These are phyloP conservation scores for Heliconius nattereri DNA, from an alignment of 1,140 invertebrate genomes.

Conservation along the genomic window DNA sequence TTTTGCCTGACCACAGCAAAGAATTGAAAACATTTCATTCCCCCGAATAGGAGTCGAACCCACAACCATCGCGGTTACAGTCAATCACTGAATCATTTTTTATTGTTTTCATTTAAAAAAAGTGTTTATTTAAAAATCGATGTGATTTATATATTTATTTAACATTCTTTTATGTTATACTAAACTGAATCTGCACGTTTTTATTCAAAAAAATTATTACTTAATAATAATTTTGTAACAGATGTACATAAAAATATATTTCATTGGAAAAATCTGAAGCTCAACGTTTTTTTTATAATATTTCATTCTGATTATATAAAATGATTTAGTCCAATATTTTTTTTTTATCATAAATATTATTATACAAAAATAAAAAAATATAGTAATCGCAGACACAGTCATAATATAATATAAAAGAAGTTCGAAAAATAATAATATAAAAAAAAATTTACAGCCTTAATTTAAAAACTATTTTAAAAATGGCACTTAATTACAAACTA, in stretches of 20 bases:
- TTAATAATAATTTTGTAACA: not conserved
- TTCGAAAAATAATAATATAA: not conserved
- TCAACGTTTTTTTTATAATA: not conserved
- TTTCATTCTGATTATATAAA: too few species aligned
- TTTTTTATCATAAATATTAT: not conserved
- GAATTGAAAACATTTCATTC: not conserved
- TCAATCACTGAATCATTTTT: too few species aligned
- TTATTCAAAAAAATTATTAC: not conserved
- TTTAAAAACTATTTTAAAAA: not conserved
- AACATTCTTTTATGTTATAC: not conserved
- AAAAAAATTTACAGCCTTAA: not conserved
- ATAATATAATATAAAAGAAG: not conserved
- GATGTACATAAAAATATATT: not conserved
- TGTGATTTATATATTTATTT: not conserved
- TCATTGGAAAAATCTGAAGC: not conserved
- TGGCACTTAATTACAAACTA: constrained; percentile 9
- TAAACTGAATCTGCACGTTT: not conserved
- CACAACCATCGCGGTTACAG: not conserved
- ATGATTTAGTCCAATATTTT: not conserved
- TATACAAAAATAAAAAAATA: not conserved
- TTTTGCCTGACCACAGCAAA: too few species aligned
- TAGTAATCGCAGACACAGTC: not conserved
- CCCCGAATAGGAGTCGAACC: not conserved
- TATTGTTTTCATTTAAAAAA: not conserved
- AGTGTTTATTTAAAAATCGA: not conserved